Base-by-base conservation (phyloP, 2,797 vertebrate species). In the Poecilia gillii region DNA sequence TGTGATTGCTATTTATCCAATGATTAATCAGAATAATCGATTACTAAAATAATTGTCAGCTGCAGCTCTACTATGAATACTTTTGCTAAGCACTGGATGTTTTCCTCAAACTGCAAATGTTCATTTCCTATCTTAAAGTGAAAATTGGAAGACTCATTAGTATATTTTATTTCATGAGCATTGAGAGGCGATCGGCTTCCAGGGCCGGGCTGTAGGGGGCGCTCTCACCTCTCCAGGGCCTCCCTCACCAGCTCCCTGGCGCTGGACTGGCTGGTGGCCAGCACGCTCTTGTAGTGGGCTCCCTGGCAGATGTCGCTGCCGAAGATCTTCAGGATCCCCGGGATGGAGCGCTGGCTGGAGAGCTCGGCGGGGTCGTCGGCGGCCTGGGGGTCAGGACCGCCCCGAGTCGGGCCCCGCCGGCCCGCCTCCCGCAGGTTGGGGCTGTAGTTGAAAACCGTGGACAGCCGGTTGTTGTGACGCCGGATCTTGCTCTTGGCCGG, bases 401-500 rank as follows among this genome's bases (percentile, higher is more conserved):
- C 46, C 9, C n/a, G 11, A 0, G 53, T 36, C 14, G 80, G 79
- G 81, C 81, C 43, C 0, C 74, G 86, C 0, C 74, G 77, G 1
- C 85, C 77, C 0, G 70, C 25, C 75, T 91, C 91, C 72, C 81
- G 74, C 70, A 94, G 89, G 80, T 90, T 82, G 36, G 94, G 95
- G 87, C 96, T 95, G 70, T 94, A 84, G 89, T 89, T 93, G 87
- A 96, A 96, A 66, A 96, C 95, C 0, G 87, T 94, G 0, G 95
- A 93, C n/a, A 96, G 84, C 43, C 92, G 83, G 92, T 96, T 95
- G 90, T 96, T 96, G 94, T 96, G 96, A 16, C 95, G 93, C n/a
- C 95, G 95, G 88, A 96, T 96, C 86, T 96, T 96, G 92, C 92
- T 96, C 84, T 95, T 96, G 90, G 96, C 95, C 0, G 96, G 96